Evolutionary conservation across 1,140 invertebrate genomes (phyloP), one percentile per base, ranked within the genome.

Genomic region (Pseudomyrmex dendroicus): DNA sequence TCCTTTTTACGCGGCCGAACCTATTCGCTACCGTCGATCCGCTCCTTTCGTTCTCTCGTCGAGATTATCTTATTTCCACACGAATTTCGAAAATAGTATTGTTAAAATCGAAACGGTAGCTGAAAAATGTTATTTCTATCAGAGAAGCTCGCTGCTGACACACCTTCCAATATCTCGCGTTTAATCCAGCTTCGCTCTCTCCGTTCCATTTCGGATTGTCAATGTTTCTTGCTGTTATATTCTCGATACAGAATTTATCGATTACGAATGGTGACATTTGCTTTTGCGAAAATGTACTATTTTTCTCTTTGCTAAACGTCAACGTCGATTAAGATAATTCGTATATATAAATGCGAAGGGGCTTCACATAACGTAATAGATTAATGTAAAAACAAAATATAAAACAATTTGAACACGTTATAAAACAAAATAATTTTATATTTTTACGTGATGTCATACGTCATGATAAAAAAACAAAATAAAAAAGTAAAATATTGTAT

Each of bases 1-100:
- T 8, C 48, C 25, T 0, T 13, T 9, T 77, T 50, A 48, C 15
- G 44, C 62, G 52, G 25, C 44, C 57, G n/a, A 44, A 57, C 44
- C 70, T 80, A 72, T 59, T 59, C 35, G 66, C 54, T 8, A 35
- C 52, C 48, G 22, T 22, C 9, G 13, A 15, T 15, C 13, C 61
- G 22, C 57, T n/a, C 0, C 1, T 54, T 35, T 5, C 15, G 35
- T 52, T 17, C 1, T 10, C 20, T 61, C 15, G n/a, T 56, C 50
- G 44, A 8, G 48, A 22, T 56, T 66, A 57, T 57, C 68, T 78
- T 35, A 35, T 7, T 35, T 35, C 7, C 35, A 7, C 35, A 20
- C 44, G 8, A 78, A 22, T 48, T 44, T 44, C 12, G 70, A 80
- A 50, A 80, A 80, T 72, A 10, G 35, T 35, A 35, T 35, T 80